Base-by-base conservation (phyloP, 2,888 invertebrate genomes). In the Pachydiplax longipennis region DNA sequence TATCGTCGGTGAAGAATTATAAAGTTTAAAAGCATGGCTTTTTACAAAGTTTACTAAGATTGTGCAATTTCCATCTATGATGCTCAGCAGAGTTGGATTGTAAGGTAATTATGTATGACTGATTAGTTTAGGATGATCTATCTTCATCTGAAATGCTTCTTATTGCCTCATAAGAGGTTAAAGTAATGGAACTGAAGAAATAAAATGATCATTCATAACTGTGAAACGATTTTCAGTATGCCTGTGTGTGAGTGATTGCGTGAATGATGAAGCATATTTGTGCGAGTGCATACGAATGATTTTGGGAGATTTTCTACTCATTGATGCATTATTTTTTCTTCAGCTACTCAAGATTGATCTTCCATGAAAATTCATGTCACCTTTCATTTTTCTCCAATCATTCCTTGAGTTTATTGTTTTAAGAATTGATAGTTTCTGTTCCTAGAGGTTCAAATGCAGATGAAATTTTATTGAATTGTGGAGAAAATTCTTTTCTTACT, bases 31-130 rank as follows among this genome's bases (percentile, higher is more conserved):
- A 87, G 87, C 87, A 58, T 65, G 87, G 87, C 87, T 87, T 87
- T 87, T 61, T 61, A 87, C 87, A 44, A 58, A 58, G 83, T 87
- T 61, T 61, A 87, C 87, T 83, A 58, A 58, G 83, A 87, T 87
- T 87, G 87, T 87, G 87, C 87, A 87, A 87, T 87, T 87, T 87
- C 87, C 87, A 87, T 61, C 87, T 87, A 87, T 87, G 87, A 87
- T 87, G 87, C 87, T 87, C 87, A 87, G 87, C 87, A 87, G 87
- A 87, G 87, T 87, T 87, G 87, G 87, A 61, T 87, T 65, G 61
- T 87, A 87, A 87, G 87, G 87, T 65, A 87, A 87, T 65, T 87
- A 61, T 87, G 87, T 87, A 61, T 87, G 87, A 87, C 87, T 87
- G 87, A 87, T 87, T 87, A 87, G 87, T 87, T 40, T 87, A 61